These are phyloP conservation scores for Synergus gifuensis DNA, from an alignment of 2,888 invertebrate genomes.

Conservation along the genomic window DNA sequence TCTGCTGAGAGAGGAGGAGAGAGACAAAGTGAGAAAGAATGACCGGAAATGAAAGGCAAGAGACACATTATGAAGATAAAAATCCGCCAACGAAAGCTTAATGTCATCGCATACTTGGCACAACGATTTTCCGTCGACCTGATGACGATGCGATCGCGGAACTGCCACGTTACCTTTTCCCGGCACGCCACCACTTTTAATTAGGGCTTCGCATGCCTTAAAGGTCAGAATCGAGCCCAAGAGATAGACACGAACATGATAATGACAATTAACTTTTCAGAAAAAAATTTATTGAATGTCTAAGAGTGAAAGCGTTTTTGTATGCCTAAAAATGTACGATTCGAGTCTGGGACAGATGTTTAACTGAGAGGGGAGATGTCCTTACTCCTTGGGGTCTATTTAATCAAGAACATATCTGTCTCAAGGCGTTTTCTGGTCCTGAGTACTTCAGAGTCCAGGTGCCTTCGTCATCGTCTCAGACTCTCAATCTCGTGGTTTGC, in stretches of 20 bases:
- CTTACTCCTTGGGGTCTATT: conserved; percentile 47
- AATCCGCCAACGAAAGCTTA: conserved; percentile 66
- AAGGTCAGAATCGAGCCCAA: conserved; percentile 21
- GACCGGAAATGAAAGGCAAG: conserved; percentile 48
- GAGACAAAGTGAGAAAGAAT: conserved; percentile 38
- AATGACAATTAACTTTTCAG: neutral
- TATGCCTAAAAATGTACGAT: neutral
- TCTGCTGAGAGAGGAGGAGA: conserved; percentile 21
- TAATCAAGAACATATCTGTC: conserved; percentile 55
- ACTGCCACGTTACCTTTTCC: conserved; percentile 38
- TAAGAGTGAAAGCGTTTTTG: neutral
- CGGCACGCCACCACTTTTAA: conserved; percentile 57
- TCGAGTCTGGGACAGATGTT: conserved; percentile 46
- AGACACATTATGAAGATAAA: conserved; percentile 67
- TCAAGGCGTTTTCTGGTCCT: conserved; percentile 52
- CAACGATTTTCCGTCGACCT: conserved; percentile 57
- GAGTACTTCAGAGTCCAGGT: conserved; percentile 52
- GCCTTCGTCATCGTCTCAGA: conserved; percentile 50
- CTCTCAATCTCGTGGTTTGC: conserved; percentile 63
- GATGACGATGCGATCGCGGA: conserved; percentile 46
- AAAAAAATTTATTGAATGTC: neutral
- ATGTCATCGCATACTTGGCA: conserved; percentile 66
- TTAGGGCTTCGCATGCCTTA: conserved; percentile 55
- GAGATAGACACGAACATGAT: conserved; percentile 21
- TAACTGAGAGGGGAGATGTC: conserved; percentile 40